phyloP scores from a whole-genome alignment of 2,113 vertebrate genomes.

The Calonectris borealis region DNA sequence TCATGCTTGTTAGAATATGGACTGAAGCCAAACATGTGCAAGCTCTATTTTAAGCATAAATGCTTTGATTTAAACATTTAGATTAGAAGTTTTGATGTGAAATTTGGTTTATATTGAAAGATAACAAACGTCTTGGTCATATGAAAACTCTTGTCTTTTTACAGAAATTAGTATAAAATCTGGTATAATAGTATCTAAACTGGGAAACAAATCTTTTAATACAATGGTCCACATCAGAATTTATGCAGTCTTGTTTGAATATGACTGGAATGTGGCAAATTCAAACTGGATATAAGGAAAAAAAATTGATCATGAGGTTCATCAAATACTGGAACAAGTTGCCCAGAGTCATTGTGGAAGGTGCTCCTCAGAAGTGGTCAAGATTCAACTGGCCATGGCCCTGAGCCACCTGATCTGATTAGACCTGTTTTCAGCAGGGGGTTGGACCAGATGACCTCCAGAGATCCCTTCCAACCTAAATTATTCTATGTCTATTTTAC shows the following conservation, averaged over 20 bases:
- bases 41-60: background rate
- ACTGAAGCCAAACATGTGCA: background rate
- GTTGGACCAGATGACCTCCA: background rate
- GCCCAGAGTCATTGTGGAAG: background rate
- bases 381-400: background rate
- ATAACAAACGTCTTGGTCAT: background rate
- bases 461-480: background rate
- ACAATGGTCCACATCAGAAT: background rate
- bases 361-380: background rate
- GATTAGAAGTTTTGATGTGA: background rate
- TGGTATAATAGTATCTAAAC: background rate
- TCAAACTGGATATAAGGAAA: background rate
- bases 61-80: background rate
- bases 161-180: background rate
- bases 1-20: background rate
- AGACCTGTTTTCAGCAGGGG: background rate
- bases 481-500: background rate
- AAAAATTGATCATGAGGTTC: background rate
- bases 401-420: background rate
- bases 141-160: background rate
- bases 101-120: background rate
- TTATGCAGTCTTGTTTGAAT: background rate
- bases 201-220: background rate
- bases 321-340: background rate
- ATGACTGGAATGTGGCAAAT: background rate